Percentiles rank a stretch among this genome's conserved stretches.
phyloP scores from a whole-genome alignment of 2,888 invertebrate genomes.

The Cerceris ruficornis region DNA sequence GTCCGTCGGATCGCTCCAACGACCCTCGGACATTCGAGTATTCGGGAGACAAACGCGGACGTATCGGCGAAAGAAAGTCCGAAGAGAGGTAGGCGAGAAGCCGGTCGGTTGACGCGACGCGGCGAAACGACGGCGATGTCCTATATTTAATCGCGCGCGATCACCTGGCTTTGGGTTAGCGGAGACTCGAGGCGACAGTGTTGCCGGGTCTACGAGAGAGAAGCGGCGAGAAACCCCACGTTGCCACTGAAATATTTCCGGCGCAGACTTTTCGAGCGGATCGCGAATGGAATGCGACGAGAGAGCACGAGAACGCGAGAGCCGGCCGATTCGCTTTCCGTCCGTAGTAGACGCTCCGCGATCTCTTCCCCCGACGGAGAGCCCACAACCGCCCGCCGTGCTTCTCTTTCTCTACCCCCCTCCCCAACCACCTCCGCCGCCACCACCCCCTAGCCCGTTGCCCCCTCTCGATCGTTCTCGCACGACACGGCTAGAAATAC shows the following conservation, averaged over 20 bases:
- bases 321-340: constrained; percentile 23
- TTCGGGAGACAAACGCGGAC: neutral
- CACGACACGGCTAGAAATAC: neutral
- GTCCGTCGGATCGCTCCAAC: no score
- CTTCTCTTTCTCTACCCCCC: no score
- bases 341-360: constrained; percentile 3
- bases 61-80: constrained; percentile 26
- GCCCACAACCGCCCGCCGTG: no score
- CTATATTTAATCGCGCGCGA: constrained; percentile 74
- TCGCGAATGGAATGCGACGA: constrained; percentile 35
- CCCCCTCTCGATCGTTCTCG: neutral
- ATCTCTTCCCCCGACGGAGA: neutral
- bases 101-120: no score
- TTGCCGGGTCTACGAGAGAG: constrained; percentile 67
- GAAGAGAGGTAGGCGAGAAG: constrained; percentile 41
- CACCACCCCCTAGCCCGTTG: no score
- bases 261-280: constrained; percentile 46
- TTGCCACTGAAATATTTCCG: constrained; percentile 64
- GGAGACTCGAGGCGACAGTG: constrained; percentile 50
- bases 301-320: neutral
- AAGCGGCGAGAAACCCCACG: constrained; percentile 40
- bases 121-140: no score
- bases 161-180: constrained; percentile 72
- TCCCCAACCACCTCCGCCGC: no score
- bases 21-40: no score